A percentile compares a stretch with the other conserved stretches of the same genome.
Conservation (phyloP, 23 tunicate genomes). For the Oikopleura vanhoeffeni region DNA sequence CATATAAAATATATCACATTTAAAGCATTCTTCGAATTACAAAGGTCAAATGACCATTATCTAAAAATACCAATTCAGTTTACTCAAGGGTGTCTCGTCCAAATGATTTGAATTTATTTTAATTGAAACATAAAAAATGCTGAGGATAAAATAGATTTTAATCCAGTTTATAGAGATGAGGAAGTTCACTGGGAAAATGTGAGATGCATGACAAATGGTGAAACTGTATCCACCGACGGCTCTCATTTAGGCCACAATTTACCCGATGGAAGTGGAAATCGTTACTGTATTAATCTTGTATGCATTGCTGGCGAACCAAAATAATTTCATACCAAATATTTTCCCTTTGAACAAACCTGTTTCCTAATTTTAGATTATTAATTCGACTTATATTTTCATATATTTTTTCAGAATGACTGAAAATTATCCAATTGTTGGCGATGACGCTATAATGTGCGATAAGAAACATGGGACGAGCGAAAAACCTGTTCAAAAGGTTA, state of each 20-base stretch:
- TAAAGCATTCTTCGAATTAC: no score
- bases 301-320: neutral
- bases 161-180: neutral
- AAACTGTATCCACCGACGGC: neutral
- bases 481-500: neutral
- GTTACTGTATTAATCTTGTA: conserved; percentile 3
- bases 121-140: no score
- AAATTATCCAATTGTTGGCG: conserved; percentile 9
- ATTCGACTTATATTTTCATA: neutral
- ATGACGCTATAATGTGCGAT: neutral
- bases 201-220: neutral
- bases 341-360: no score
- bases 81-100: no score
- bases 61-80: no score
- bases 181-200: conserved; percentile 11
- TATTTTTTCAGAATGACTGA: neutral
- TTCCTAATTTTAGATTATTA: neutral
- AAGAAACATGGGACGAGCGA: neutral
- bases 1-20: no score
- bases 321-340: neutral
- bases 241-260: conserved; percentile 12
- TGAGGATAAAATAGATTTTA: no score
- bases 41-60: no score
- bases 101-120: no score
- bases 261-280: conserved; percentile 1